A percentile compares a stretch with the other conserved stretches of the same genome.
These are phyloP conservation scores for Pyrrhia umbra DNA, from an alignment of 2,888 invertebrate genomes.

Conservation along the genomic window DNA sequence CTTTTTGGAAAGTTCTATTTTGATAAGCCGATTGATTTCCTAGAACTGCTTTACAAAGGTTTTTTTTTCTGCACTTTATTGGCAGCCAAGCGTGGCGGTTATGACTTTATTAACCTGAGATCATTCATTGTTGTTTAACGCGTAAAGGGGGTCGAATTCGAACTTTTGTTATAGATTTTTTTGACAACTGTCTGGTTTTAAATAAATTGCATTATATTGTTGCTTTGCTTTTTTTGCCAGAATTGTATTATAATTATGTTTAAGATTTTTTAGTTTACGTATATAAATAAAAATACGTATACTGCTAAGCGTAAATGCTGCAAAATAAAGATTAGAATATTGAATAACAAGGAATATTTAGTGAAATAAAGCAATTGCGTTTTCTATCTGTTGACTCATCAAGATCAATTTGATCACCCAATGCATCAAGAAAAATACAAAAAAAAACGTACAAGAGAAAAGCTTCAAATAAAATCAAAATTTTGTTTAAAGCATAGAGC, in stretches of 20 bases:
- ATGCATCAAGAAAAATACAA: too few species aligned
- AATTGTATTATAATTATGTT: too few species aligned
- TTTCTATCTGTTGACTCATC: too few species aligned
- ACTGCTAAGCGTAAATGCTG: too few species aligned
- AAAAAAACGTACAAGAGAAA: conserved; percentile 2
- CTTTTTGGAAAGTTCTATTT: conserved; percentile 36
- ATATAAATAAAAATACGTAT: too few species aligned
- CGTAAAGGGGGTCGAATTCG: background rate
- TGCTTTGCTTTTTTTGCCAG: too few species aligned
- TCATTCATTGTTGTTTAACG: background rate
- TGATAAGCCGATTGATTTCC: conserved; percentile 17
- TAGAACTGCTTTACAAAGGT: background rate
- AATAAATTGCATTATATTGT: background rate
- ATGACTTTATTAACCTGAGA: conserved; percentile 2
- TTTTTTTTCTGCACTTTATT: conserved; percentile 10
- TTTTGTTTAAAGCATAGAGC: background rate
- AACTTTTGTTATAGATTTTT: background rate
- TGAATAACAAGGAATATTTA: too few species aligned
- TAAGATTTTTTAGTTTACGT: too few species aligned
- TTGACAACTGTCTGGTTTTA: background rate
- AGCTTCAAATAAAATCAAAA: background rate
- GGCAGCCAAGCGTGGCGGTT: conserved; percentile 6
- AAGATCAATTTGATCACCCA: too few species aligned
- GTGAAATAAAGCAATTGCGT: too few species aligned
- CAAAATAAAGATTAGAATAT: too few species aligned